Conservation (phyloP, 2,113 vertebrate genomes). For the Lamprologus sp. region DNA sequence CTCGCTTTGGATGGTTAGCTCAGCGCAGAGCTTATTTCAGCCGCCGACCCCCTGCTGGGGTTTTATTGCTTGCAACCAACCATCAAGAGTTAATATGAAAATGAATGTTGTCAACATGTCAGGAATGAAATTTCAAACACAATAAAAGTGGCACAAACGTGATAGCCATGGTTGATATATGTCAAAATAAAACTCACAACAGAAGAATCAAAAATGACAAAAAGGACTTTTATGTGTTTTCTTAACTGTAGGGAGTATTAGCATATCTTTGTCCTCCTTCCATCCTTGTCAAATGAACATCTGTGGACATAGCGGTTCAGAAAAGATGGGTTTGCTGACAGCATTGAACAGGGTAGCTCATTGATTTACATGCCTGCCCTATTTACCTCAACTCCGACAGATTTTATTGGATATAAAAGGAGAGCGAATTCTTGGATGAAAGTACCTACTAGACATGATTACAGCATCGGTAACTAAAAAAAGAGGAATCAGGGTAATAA, state of each 20-base stretch:
- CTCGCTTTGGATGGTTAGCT: slow-evolving; percentile 15
- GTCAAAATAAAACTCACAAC: slow-evolving; percentile 18
- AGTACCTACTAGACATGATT: not conserved
- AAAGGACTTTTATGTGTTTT: not conserved
- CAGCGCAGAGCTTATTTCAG: not conserved
- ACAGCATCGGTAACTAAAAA: not conserved
- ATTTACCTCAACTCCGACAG: not conserved
- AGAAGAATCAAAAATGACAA: not conserved
- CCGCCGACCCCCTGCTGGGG: not conserved
- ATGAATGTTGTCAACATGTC: slow-evolving; percentile 22
- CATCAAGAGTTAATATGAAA: slow-evolving; percentile 35
- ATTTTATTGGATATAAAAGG: not conserved
- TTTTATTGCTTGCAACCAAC: slow-evolving; percentile 35
- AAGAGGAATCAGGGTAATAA: not conserved
- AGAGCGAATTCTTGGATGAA: not conserved
- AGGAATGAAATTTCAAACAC: slow-evolving; percentile 26
- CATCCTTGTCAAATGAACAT: not conserved
- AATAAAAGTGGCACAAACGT: not conserved
- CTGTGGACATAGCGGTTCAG: not conserved
- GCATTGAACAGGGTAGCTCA: not conserved
- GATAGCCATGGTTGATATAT: slow-evolving; percentile 16
- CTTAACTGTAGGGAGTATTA: not conserved
- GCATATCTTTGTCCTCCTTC: not conserved
- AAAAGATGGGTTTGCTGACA: not conserved
- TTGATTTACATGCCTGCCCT: not conserved